Evolutionary conservation across 1,140 invertebrate species (phyloP).

Genomic region (Bicyclus anynana): DNA sequence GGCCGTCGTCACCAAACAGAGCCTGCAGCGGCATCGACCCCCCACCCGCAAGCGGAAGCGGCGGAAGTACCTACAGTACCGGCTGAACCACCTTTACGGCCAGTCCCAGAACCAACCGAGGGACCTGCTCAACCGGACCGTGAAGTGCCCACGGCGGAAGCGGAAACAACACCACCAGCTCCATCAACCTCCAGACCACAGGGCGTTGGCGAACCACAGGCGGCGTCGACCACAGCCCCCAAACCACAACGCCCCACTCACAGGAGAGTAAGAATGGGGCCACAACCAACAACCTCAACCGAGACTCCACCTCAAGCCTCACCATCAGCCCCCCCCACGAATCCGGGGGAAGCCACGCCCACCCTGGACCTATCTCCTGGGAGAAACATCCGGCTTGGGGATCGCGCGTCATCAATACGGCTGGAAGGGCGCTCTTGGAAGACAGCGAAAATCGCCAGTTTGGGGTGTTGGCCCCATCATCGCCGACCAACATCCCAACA

Average conservation of each 20-base stretch:
- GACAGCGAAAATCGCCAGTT: conserved; percentile 7
- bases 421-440: background rate
- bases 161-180: no score
- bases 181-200: no score
- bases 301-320: background rate
- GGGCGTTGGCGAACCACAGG: no score
- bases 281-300: no score
- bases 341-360: background rate
- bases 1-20: background rate
- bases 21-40: background rate
- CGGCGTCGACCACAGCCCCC: no score
- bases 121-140: no score
- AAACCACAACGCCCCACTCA: background rate
- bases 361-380: background rate
- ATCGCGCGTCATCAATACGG: conserved; percentile 7
- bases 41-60: background rate
- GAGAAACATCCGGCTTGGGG: conserved; percentile 17
- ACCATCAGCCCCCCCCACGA: background rate
- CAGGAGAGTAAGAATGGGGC: background rate
- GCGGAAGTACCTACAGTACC: background rate
- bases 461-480: conserved; percentile 7
- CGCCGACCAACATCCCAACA: conserved; percentile 14
- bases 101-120: background rate
- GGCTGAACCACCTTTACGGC: no score
- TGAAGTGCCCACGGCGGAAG: no score